Percentiles rank a stretch among this genome's conserved stretches.
phyloP scores from a whole-genome alignment of 2,113 vertebrate species.

The Alligator sinensis region DNA sequence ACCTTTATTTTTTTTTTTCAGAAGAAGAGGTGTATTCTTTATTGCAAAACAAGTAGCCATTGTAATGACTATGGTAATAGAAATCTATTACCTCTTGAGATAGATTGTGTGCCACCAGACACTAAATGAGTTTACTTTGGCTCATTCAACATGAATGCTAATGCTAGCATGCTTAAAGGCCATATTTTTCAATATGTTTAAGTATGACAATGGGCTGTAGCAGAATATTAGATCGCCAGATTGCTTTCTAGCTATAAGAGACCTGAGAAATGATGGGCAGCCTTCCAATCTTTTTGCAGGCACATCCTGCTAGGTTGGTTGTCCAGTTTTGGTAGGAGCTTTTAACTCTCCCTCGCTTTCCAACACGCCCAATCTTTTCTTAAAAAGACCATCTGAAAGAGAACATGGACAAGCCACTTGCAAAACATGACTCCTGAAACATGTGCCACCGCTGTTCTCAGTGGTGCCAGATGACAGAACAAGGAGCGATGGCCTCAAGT shows the following conservation, averaged over 20 bases:
- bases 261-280: not conserved
- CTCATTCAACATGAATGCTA: constrained; percentile 36
- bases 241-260: constrained; percentile 17
- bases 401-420: not conserved
- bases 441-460: no score
- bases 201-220: constrained; percentile 52
- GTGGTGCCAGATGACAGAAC: no score
- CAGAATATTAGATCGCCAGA: constrained; percentile 58
- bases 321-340: constrained; percentile 19
- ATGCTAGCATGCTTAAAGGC: constrained; percentile 44
- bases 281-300: constrained; percentile 36
- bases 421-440: no score
- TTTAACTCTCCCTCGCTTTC: not conserved
- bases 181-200: constrained; percentile 62
- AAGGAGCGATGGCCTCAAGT: no score
- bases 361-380: not conserved
- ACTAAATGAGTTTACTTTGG: constrained; percentile 46
- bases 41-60: not conserved
- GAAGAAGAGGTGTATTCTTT: not conserved
- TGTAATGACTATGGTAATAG: constrained; percentile 36
- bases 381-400: not conserved
- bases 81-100: constrained; percentile 48
- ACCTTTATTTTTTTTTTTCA: not conserved
- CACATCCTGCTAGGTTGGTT: not conserved
- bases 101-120: constrained; percentile 42